Evolutionary conservation across 2,113 vertebrate species (phyloP), one percentile per base, ranked within the genome.

Genomic region (Amphilophus citrinellus): DNA sequence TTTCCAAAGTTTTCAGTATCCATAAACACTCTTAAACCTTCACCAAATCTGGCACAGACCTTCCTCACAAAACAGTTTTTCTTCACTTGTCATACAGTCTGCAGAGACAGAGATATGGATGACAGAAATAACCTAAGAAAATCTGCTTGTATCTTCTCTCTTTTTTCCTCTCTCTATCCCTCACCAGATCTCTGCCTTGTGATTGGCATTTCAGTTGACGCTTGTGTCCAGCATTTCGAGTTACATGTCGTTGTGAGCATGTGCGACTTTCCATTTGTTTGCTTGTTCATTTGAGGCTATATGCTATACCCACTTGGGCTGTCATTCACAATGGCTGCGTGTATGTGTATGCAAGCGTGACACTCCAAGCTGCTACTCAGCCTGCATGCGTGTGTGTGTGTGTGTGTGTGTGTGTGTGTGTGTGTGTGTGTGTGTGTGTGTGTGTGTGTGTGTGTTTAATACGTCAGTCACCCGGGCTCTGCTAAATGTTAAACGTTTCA

Each of bases 401-500:
- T 56, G 62, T 30, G 84, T 24, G 79, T 39, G 59, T 77, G 53
- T 56, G 62, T 77, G 24, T 77, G 84, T 84, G 63, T 24, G 24
- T 22, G 22, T 22, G 22, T 22, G 22, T 59, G 79, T 39, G 59
- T 77, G 53, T 56, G 62, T 77, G 24, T 77, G 84, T 84, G 63
- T 24, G 24, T 24, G 24, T 24, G 24, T 24, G 24, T 24, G 24
- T 24, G 24, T 22, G 24, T 66, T 22, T 24, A 82, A 89, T 60
- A 84, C n/a, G 84, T 92, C 94, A 88, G 81, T 93, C 91, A 90
- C 78, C 58, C 61, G 24, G 80, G 35, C 85, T 89, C 79, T 75
- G 87, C 90, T 94, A 92, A 94, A 94, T 93, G 91, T 91, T 93
- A 93, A 91, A 90, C n/a, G 60, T 87, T 88, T 93, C 90, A 93